Conservation (phyloP, 1,140 invertebrate genomes). For the Chrysomallon squamiferum region DNA sequence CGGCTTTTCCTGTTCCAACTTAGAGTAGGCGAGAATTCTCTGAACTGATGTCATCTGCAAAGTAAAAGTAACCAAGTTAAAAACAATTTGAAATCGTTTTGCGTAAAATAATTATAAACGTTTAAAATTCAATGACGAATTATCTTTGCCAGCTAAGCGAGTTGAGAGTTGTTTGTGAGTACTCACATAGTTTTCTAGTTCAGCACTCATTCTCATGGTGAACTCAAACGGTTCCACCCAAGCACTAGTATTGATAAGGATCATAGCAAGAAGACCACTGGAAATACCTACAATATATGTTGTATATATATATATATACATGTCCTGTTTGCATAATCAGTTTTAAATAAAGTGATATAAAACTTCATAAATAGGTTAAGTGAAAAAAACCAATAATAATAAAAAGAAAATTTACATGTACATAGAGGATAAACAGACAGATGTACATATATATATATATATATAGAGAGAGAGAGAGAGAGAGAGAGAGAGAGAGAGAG, state of each 20-base stretch:
- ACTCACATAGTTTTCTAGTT: constrained; percentile 71
- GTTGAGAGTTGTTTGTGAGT: too few species aligned
- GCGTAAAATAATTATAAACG: too few species aligned
- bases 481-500: constrained; percentile 4
- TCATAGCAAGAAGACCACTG: constrained; percentile 76
- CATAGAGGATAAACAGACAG: too few species aligned
- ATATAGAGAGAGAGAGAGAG: constrained; percentile 1
- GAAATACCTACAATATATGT: constrained; percentile 13
- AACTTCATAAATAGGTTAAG: background rate
- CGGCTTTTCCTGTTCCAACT: constrained; percentile 71
- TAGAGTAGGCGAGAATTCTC: constrained; percentile 77
- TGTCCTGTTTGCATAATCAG: too few species aligned
- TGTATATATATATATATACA: background rate
- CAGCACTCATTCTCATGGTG: constrained; percentile 79
- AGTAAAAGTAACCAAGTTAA: background rate
- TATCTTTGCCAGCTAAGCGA: too few species aligned
- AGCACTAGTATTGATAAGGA: constrained; percentile 77
- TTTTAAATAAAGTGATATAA: background rate
- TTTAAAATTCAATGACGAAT: too few species aligned
- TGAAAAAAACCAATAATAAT: background rate
- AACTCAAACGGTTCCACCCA: constrained; percentile 80
- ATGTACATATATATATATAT: constrained; percentile 10
- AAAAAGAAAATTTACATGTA: background rate
- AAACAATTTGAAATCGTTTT: background rate
- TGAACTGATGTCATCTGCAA: constrained; percentile 81